These are phyloP conservation scores for Acrocephalus kingi DNA, from an alignment of 2,113 vertebrate genomes.

Conservation along the genomic window DNA sequence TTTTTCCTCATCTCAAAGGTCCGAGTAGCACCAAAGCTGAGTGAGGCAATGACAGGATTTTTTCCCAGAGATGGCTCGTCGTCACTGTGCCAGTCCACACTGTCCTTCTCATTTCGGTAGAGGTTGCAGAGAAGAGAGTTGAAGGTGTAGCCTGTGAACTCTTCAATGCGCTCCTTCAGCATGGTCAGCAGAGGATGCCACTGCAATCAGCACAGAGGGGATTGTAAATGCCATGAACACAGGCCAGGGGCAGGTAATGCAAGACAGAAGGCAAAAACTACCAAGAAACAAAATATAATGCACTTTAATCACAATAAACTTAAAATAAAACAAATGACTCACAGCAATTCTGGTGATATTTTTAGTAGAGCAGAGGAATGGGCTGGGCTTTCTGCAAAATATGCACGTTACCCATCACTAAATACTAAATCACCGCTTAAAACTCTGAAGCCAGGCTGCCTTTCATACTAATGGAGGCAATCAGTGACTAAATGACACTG, in stretches of 20 bases:
- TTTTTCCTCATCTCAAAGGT: constrained; percentile 93
- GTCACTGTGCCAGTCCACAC: constrained; percentile 96
- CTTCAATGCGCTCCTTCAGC: constrained; percentile 75
- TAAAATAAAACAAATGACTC: background rate
- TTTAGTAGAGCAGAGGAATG: background rate
- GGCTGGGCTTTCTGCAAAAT: background rate
- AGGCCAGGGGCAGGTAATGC: background rate
- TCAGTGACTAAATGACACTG: background rate
- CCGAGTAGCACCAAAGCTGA: constrained; percentile 90
- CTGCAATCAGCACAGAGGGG: constrained; percentile 56
- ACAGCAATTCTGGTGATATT: background rate
- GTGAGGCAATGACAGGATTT: constrained; percentile 86
- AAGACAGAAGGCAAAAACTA: background rate
- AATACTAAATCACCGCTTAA: background rate
- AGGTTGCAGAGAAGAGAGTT: constrained; percentile 95
- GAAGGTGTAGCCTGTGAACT: constrained; percentile 76
- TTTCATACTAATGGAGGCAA: background rate
- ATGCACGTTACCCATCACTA: fast-evolving
- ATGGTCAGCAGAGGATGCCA: constrained; percentile 85
- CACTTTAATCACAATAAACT: background rate
- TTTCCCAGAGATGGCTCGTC: constrained; percentile 83
- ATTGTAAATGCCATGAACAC: fast-evolving
- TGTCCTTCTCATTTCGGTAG: constrained; percentile 89
- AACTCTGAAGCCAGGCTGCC: background rate
- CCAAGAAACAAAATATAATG: background rate